Base-by-base conservation (phyloP, 2,113 vertebrate species). In the Camelus dromedarius region DNA sequence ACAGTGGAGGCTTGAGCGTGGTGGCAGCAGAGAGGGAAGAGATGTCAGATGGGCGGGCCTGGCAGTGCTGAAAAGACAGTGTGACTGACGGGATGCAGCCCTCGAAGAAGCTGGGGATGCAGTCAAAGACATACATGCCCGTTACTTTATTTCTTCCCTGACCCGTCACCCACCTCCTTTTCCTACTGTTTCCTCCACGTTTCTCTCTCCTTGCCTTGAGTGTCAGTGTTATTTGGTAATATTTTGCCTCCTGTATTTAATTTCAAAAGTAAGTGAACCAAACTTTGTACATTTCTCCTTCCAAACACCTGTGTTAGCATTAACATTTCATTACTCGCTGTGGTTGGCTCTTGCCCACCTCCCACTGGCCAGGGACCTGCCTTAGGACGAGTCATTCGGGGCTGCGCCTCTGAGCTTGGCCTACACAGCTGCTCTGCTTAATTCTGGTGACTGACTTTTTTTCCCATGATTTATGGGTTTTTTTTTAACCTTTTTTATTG, bases 211-310 rank as follows among this genome's bases (percentile, higher is more conserved):
- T 75, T 91, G 60, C 46, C 46, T 93, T 84, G 48, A 87, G 80
- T 69, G 19, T 85, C 46, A 91, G 76, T 62, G 58, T 89, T 70
- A 56, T 67, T 94, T 88, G 19, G 35, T 90, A 75, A 69, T 32
- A 76, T 89, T 81, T 76, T 93, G 30, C 62, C 42, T 76, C 28
- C 42, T 60, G 7, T 52, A 70, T 35, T 86, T 94, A 70, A 90
- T 88, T 97, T 96, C 72, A 91, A 58, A 94, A 76, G 58, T 85
- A 16, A 85, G 73, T 67, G 16, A 93, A 91, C 35, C 83, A 92
- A 80, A 70, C 19, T 30, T 84, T 86, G 3, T 67, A 54, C 84
- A 64, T 82, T 96, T 83, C 79, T 72, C 50, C 54, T 86, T 95
- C 60, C 42, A 46, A 72, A 97, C 89, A 48, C 15, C 7, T 14